Evolutionary conservation across 2,888 invertebrate genomes (phyloP).

Genomic region (Sceliomorpha sp.): DNA sequence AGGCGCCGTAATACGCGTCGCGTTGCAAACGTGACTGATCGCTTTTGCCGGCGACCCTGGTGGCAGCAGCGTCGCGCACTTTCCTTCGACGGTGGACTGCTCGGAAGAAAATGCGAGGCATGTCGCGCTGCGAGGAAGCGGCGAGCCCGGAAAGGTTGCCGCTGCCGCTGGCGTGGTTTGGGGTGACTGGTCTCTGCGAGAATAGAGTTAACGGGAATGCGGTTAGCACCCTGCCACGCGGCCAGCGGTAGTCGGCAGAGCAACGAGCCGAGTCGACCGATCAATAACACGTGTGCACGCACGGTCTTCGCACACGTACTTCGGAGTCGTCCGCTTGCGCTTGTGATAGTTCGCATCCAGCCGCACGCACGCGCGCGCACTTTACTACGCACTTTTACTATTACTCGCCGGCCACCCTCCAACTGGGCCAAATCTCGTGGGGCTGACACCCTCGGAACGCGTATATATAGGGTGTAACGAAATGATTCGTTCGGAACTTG

Average conservation of each 20-base stretch:
- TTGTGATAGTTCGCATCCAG: slow-evolving; percentile 39
- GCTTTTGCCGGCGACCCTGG: no score
- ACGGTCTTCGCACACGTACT: slow-evolving; percentile 58
- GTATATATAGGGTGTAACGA: no score
- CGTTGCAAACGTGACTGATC: no score
- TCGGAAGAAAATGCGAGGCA: slow-evolving; percentile 41
- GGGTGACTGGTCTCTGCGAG: slow-evolving; percentile 58
- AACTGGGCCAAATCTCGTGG: slow-evolving; percentile 11
- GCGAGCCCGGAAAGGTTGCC: slow-evolving; percentile 30
- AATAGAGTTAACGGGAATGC: slow-evolving; percentile 73
- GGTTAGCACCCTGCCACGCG: slow-evolving; percentile 68
- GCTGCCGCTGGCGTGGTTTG: slow-evolving; percentile 17
- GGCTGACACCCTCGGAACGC: background rate
- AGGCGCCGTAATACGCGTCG: no score
- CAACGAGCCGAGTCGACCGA: slow-evolving; percentile 67
- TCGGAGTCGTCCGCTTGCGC: slow-evolving; percentile 28
- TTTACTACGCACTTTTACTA: slow-evolving; percentile 54
- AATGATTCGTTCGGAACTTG: no score
- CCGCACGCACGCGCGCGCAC: slow-evolving; percentile 42
- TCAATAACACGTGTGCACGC: slow-evolving; percentile 79
- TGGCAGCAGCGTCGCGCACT: no score
- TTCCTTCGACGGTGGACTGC: slow-evolving; percentile 30
- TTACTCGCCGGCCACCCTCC: slow-evolving; percentile 27
- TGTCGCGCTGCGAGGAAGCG: slow-evolving; percentile 34
- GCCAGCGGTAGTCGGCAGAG: slow-evolving; percentile 51